Base-by-base conservation (phyloP, 1,140 invertebrate genomes). In the Cataglyphis hispanica region DNA sequence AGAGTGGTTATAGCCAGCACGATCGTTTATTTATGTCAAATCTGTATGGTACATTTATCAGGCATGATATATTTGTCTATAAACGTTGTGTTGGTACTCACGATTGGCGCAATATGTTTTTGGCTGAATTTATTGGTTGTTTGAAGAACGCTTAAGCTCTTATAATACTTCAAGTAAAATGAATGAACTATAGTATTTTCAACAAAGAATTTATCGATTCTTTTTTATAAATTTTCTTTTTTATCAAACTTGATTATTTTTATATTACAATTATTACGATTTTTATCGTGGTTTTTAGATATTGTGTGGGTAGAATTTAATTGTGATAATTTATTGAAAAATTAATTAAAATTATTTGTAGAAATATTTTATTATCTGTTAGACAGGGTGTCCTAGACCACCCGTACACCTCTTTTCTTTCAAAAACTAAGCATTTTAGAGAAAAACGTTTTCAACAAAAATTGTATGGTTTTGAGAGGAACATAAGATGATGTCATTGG, bases 21-120 rank as follows among this genome's bases (percentile, higher is more conserved):
- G 64, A 6, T 56, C 63, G 77, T 56, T 80, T 80, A 56, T 80
- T 80, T 70, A 40, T 56, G 50, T 80, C 77, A 70, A 69, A 80
- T 56, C 31, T 56, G 63, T 31, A 69, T 46, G 46, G 16, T n/a
- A 40, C 77, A 70, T 80, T 80, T 53, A 66, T 80, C 76, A 67
- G 4, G 5, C 69, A 40, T 69, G 77, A 80, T 53, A 53, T 80
- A 69, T 80, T 70, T 58, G 77, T 69, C 40, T 22, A 10, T 70
- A 80, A 31, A 56, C 34, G 31, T 56, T 80, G 46, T 19, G 66
- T 43, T 22, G 22, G 11, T 67, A 67, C 37, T 80, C 77, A 58
- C 77, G 77, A 37, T 78, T 66, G 43, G 27, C 19, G 40, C 64
- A 70, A 46, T 80, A 69, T 80, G 13, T 61, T 80, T 80, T 70